These are phyloP conservation scores for Hyles vespertilio DNA, from an alignment of 1,140 invertebrate genomes.

Conservation along the genomic window DNA sequence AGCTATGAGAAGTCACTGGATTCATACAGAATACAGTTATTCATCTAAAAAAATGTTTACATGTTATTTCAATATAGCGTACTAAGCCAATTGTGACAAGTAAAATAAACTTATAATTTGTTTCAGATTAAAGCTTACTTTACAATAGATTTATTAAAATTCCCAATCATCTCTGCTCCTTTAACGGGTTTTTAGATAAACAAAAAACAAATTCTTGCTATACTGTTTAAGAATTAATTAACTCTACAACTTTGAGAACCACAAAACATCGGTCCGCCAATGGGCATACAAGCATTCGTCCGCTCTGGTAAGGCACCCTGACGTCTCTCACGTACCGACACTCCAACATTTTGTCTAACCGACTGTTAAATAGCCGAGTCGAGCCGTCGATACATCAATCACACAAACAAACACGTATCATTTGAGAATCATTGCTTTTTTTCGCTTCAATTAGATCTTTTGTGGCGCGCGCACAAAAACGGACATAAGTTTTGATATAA, in stretches of 20 bases:
- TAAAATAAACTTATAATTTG: too few species aligned
- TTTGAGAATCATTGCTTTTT: conserved; percentile 61
- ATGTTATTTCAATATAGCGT: too few species aligned
- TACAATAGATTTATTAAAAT: too few species aligned
- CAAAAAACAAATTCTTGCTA: too few species aligned
- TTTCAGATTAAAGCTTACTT: too few species aligned
- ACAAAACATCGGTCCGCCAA: conserved; percentile 41
- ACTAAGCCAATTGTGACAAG: too few species aligned
- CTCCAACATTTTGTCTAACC: conserved; percentile 67
- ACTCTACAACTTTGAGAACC: conserved; percentile 46
- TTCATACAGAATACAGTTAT: too few species aligned
- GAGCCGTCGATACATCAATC: conserved; percentile 72
- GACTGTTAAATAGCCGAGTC: conserved; percentile 67
- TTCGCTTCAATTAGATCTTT: conserved; percentile 71
- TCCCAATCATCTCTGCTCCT: too few species aligned
- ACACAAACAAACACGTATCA: conserved; percentile 70
- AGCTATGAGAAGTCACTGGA: too few species aligned
- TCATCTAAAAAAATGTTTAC: too few species aligned
- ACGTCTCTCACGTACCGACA: conserved; percentile 46
- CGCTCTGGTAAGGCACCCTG: conserved; percentile 52
- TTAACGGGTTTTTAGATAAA: too few species aligned
- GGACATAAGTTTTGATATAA: conserved; percentile 45
- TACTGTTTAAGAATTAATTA: too few species aligned
- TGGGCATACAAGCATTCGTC: conserved; percentile 29
- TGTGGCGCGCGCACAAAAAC: conserved; percentile 50